Percentiles rank a stretch among this genome's conserved stretches.
phyloP scores from a whole-genome alignment of 2,888 invertebrate genomes.

The Pterostichus madidus region DNA sequence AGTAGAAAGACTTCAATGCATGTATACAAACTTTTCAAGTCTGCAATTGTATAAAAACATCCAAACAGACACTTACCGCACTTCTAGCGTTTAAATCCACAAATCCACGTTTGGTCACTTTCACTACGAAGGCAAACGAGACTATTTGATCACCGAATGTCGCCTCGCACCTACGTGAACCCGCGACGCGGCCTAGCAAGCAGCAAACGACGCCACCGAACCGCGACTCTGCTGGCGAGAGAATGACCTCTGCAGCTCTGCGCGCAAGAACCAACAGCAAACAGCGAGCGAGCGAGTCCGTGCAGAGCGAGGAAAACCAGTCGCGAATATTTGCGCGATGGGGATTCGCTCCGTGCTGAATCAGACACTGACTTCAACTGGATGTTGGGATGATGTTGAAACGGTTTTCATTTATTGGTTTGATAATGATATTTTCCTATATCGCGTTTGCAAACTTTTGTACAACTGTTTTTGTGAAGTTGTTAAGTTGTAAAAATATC shows the following conservation, averaged over 20 bases:
- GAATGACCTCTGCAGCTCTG: conserved; percentile 59
- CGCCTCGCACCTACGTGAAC: conserved; percentile 11
- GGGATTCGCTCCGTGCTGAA: no score
- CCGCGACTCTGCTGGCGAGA: conserved; percentile 44
- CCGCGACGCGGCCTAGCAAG: background rate
- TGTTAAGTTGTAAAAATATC: no score
- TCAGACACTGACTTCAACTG: no score
- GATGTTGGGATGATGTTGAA: no score
- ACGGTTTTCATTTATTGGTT: no score
- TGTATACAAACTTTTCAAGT: no score
- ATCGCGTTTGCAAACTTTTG: no score
- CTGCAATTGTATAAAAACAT: background rate
- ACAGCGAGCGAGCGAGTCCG: background rate
- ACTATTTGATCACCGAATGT: background rate
- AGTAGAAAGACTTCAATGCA: no score
- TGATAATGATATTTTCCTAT: no score
- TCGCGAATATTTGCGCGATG: conserved; percentile 1
- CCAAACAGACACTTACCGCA: background rate
- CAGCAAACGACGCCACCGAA: background rate
- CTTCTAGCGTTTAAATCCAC: conserved; percentile 21
- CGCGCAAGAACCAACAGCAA: background rate
- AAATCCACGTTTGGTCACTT: conserved; percentile 16
- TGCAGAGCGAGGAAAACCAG: background rate
- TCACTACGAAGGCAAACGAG: conserved; percentile 2
- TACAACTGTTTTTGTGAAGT: no score